Conservation (phyloP, 1,140 invertebrate species). For the Temnothorax nylanderi region DNA sequence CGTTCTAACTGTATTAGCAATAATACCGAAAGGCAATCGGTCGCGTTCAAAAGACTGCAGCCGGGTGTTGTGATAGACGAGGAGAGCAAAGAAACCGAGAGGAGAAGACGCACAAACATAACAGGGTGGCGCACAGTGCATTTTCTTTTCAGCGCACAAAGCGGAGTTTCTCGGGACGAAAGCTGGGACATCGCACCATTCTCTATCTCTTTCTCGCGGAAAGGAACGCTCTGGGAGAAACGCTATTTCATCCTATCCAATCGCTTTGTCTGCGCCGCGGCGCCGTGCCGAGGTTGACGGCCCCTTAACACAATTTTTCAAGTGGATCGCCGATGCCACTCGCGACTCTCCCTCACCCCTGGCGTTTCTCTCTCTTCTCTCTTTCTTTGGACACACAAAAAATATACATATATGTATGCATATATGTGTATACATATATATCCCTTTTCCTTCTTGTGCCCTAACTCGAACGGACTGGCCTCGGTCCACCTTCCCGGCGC, state of each 20-base stretch:
- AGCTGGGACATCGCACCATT: constrained; percentile 17
- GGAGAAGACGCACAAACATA: constrained; percentile 49
- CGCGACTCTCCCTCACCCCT: neutral
- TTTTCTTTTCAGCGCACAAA: constrained; percentile 70
- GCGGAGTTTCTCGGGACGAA: constrained; percentile 50
- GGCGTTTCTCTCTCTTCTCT: neutral
- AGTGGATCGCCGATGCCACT: constrained; percentile 36
- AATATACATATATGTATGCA: neutral
- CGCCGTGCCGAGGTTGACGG: constrained; percentile 59
- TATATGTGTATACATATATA: neutral
- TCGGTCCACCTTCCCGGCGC: neutral
- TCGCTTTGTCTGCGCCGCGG: constrained; percentile 63
- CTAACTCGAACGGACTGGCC: constrained; percentile 1
- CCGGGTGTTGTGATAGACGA: constrained; percentile 42
- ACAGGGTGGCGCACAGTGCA: constrained; percentile 61
- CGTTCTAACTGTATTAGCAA: constrained; percentile 7
- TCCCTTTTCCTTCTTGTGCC: neutral
- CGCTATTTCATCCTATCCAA: constrained; percentile 67
- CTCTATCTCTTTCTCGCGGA: neutral
- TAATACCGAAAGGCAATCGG: constrained; percentile 29
- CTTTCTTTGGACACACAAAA: neutral
- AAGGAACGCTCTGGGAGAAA: constrained; percentile 55
- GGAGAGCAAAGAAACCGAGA: constrained; percentile 28
- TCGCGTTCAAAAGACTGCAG: neutral
- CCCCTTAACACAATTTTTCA: constrained; percentile 68